Evolutionary conservation across 2,888 invertebrate genomes (phyloP).

Genomic region (Graphium colonna): DNA sequence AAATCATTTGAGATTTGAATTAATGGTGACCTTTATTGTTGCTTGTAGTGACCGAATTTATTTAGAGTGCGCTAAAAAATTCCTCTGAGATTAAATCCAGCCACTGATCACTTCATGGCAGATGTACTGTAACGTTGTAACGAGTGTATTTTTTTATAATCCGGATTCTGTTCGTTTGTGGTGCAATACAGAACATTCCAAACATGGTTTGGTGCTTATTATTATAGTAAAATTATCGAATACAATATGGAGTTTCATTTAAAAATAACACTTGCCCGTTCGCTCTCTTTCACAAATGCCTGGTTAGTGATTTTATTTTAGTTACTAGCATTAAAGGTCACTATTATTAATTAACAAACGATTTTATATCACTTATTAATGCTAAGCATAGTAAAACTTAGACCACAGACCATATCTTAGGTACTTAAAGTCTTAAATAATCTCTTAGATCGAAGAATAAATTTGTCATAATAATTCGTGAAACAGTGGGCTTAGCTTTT

Average conservation of each 20-base stretch:
- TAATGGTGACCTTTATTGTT: constrained; percentile 75
- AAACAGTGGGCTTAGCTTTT: constrained; percentile 40
- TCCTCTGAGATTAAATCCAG: constrained; percentile 37
- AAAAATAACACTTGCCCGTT: constrained; percentile 44
- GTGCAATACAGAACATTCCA: constrained; percentile 79
- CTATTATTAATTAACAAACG: constrained; percentile 46
- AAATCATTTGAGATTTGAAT: constrained; percentile 27
- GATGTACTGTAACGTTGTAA: constrained; percentile 37
- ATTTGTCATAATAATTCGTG: constrained; percentile 29
- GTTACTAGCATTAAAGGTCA: constrained; percentile 60
- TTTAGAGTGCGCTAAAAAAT: constrained; percentile 41
- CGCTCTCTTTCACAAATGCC: constrained; percentile 42
- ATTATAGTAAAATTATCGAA: constrained; percentile 71
- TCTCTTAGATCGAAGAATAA: constrained; percentile 21
- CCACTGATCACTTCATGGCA: constrained; percentile 34
- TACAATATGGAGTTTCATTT: constrained; percentile 67
- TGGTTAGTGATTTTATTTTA: constrained; percentile 28
- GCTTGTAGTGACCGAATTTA: constrained; percentile 55
- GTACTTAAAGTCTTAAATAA: constrained; percentile 37
- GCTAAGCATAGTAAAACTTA: constrained; percentile 11
- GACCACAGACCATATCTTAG: constrained; percentile 27
- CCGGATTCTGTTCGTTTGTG: constrained; percentile 63
- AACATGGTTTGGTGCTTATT: constrained; percentile 77
- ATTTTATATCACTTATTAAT: constrained; percentile 14
- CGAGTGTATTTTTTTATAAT: constrained; percentile 46